Evolutionary conservation across 2,113 vertebrate species (phyloP).

Genomic region (Plectropomus leopardus): DNA sequence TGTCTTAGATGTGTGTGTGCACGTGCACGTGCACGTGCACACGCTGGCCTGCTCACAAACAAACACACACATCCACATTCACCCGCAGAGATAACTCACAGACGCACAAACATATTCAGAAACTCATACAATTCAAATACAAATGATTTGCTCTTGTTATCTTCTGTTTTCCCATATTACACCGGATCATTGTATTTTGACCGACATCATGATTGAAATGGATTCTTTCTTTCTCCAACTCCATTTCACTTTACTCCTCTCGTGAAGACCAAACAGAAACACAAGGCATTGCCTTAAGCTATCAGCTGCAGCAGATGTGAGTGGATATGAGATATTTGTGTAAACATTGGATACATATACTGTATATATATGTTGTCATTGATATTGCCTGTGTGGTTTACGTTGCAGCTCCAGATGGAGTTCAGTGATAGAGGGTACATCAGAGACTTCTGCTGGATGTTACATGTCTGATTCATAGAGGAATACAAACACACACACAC

Average conservation of each 20-base stretch:
- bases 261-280: slow-evolving; percentile 66
- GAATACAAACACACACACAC: slow-evolving; percentile 33
- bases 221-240: slow-evolving; percentile 39
- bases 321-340: slow-evolving; percentile 79
- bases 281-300: slow-evolving; percentile 40
- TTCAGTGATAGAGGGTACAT: slow-evolving; percentile 74
- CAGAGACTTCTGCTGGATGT: slow-evolving; percentile 69
- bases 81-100: slow-evolving; percentile 30
- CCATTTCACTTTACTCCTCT: slow-evolving; percentile 69
- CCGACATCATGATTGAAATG: slow-evolving; percentile 45
- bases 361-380: slow-evolving; percentile 73
- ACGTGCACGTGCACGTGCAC: slow-evolving; percentile 39
- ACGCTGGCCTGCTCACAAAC: slow-evolving; percentile 25
- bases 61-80: slow-evolving; percentile 32
- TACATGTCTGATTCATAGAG: slow-evolving; percentile 64
- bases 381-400: slow-evolving; percentile 80
- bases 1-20: slow-evolving; percentile 46
- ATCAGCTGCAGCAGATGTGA: slow-evolving; percentile 74
- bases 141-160: slow-evolving; percentile 39
- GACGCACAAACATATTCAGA: slow-evolving; percentile 57
- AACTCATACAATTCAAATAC: slow-evolving; percentile 55
- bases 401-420: slow-evolving; percentile 71
- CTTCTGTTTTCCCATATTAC: slow-evolving; percentile 43
- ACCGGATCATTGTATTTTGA: slow-evolving; percentile 51
- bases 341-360: slow-evolving; percentile 75